Evolutionary conservation across 2,888 invertebrate species (phyloP), one percentile per base, ranked within the genome.

Genomic region (Flexamia atlantica): DNA sequence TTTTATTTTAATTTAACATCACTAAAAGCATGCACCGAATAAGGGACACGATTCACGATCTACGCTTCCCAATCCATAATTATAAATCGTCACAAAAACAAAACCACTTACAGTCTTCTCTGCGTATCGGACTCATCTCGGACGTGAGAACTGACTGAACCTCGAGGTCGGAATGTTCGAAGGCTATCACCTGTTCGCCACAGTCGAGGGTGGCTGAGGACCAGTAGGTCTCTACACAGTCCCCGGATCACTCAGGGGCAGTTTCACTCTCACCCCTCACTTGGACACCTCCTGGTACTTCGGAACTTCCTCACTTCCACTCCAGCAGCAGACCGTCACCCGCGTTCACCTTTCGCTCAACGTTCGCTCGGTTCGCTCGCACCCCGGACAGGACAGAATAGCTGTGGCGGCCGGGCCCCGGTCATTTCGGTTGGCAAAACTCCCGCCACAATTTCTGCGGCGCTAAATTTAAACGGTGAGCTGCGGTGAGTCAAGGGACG

Each of bases 391-490:
- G 76, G 28, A n/a, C n/a, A n/a, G n/a, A n/a, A n/a, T n/a, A n/a
- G n/a, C n/a, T n/a, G n/a, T n/a, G n/a, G 28, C 23, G 12, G 28
- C 76, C 50, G n/a, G 28, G 28, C 28, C 28, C 76, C 57, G 57
- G 79, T 79, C 79, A 79, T 79, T 57, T 79, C 57, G 30, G 57
- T 79, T 79, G 79, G 79, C 79, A 79, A 79, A 32, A 79, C 57
- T 79, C 79, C 79, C 79, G 79, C 79, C 79, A 79, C 32, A 57
- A 53, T 79, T 79, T 79, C 57, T 57, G 36, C 30, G 79, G 57
- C 50, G 74, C 74, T 76, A 79, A 79, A 53, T 79, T 79, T 79
- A 79, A 79, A 79, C 79, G n/a, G 79, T 57, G 79, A 79, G 79
- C 79, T 79, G 53, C 79, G 53, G 40, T 72, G 50, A 76, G 76